Evolutionary conservation across 2,113 vertebrate genomes (phyloP).

Genomic region (Taurulus bubalis): DNA sequence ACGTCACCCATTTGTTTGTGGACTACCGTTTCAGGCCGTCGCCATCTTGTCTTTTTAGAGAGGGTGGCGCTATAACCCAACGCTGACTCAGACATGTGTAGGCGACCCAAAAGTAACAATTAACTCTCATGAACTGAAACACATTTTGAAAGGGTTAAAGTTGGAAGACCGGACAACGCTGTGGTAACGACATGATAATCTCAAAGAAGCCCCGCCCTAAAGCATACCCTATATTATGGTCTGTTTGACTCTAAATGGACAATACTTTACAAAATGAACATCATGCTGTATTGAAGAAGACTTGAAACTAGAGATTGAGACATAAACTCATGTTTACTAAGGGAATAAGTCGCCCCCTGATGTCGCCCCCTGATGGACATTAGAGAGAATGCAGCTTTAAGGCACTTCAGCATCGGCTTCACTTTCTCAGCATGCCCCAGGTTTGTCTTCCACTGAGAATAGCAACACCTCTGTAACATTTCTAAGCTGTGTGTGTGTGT

Average conservation of each 20-base stretch:
- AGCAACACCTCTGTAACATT: slow-evolving; percentile 17
- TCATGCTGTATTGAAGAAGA: neutral
- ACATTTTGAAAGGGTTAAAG: neutral
- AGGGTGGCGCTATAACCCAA: neutral
- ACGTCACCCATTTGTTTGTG: neutral
- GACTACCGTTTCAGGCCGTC: neutral
- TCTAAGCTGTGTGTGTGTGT: slow-evolving; percentile 10
- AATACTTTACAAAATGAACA: neutral
- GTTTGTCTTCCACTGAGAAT: slow-evolving; percentile 5
- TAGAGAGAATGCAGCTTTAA: neutral
- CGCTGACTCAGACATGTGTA: too few species aligned
- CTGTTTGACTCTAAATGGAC: neutral
- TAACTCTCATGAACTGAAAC: neutral
- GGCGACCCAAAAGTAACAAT: neutral
- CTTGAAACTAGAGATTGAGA: neutral
- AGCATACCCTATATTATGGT: neutral
- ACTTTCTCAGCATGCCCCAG: slow-evolving; percentile 3
- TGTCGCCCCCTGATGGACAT: neutral
- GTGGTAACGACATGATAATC: neutral
- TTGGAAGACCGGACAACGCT: neutral
- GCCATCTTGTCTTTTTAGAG: neutral
- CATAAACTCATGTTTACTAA: neutral
- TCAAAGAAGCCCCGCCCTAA: neutral
- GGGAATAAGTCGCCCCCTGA: neutral
- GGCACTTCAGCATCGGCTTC: neutral